Evolutionary conservation across 2,888 invertebrate species (phyloP).

Genomic region (Lapara coniferarum): DNA sequence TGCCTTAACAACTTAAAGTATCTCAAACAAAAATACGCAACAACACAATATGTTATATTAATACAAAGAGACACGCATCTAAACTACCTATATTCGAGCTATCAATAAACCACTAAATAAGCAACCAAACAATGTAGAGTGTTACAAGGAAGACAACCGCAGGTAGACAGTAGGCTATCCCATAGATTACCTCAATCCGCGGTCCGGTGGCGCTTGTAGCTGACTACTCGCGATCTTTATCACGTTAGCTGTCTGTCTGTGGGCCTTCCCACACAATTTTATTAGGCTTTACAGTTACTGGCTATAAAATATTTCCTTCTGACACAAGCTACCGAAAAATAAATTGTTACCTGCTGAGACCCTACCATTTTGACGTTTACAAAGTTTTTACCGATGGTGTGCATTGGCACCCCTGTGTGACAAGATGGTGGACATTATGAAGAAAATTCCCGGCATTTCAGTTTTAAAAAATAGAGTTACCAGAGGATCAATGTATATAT

Average conservation of each 20-base stretch:
- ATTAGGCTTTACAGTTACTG: constrained; percentile 9
- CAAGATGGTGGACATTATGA: too few relatives aligned
- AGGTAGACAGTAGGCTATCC: not conserved
- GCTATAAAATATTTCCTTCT: not conserved
- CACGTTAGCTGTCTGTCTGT: constrained; percentile 13
- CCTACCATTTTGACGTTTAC: not conserved
- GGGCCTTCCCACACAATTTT: constrained; percentile 17
- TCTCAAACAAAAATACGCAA: too few relatives aligned
- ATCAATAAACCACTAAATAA: too few relatives aligned
- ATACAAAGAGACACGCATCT: too few relatives aligned
- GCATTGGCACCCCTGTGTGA: too few relatives aligned
- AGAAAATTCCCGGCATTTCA: too few relatives aligned
- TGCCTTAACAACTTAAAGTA: too few relatives aligned
- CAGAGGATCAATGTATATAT: too few relatives aligned
- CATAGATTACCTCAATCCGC: constrained; percentile 6
- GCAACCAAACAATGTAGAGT: not conserved
- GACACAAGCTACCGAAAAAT: constrained; percentile 4
- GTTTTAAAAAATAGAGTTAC: too few relatives aligned
- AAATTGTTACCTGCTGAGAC: not conserved
- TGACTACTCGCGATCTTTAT: constrained; percentile 17
- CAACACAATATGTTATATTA: too few relatives aligned
- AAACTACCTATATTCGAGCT: too few relatives aligned
- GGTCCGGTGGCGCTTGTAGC: constrained; percentile 7
- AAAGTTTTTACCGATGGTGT: too few relatives aligned
- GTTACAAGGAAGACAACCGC: not conserved